phyloP scores from a whole-genome alignment of 2,113 vertebrate species.

The Upupa epops region DNA sequence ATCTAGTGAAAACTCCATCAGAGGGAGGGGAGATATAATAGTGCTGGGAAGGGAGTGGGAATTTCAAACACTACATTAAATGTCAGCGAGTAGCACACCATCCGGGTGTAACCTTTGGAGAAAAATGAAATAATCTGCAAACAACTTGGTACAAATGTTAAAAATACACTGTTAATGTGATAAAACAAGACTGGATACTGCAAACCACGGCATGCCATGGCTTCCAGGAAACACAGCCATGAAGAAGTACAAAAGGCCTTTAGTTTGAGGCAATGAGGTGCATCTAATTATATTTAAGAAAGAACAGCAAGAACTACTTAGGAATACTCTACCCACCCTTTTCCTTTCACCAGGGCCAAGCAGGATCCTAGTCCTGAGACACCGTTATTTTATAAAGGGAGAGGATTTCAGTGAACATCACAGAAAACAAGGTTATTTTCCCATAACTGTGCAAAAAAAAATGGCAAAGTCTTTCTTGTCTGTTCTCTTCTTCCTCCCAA shows the following conservation, averaged over 20 bases:
- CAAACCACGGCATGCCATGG: conserved; percentile 21
- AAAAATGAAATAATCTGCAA: conserved; percentile 66
- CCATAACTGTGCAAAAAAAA: conserved; percentile 83
- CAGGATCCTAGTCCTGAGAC: conserved; percentile 60
- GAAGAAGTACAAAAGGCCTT: conserved; percentile 77
- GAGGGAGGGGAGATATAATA: neutral
- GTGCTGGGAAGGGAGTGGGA: neutral
- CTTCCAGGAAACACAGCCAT: conserved; percentile 68
- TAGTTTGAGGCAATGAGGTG: conserved; percentile 79
- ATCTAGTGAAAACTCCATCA: neutral
- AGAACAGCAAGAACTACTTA: conserved; percentile 72
- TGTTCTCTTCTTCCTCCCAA: conserved; percentile 55
- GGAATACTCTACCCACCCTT: conserved; percentile 57
- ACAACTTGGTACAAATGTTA: conserved; percentile 38
- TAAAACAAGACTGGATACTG: conserved; percentile 34
- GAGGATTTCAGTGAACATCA: conserved; percentile 87
- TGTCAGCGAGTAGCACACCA: neutral
- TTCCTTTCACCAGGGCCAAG: conserved; percentile 67
- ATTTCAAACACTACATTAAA: neutral
- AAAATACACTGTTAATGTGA: conserved; percentile 47
- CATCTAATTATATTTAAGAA: conserved; percentile 81
- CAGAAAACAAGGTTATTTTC: conserved; percentile 91
- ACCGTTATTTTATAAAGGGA: conserved; percentile 79
- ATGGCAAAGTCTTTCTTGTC: conserved; percentile 55
- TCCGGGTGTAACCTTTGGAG: conserved; percentile 43